phyloP scores from a whole-genome alignment of 2,113 vertebrate species.

The Perca fluviatilis region DNA sequence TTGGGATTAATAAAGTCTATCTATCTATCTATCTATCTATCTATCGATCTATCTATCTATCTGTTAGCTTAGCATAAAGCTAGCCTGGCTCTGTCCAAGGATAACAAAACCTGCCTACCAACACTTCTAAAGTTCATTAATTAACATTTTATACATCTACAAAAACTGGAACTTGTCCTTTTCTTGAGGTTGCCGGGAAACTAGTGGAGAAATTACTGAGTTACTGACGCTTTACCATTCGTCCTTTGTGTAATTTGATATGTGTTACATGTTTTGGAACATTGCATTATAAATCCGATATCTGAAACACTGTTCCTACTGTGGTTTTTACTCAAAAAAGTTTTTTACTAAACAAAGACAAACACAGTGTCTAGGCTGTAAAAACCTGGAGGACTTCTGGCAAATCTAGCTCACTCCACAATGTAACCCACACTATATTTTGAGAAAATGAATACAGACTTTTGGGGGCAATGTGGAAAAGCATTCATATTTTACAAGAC shows the following conservation, averaged over 20 bases:
- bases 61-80: not conserved
- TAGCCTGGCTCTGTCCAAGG: not conserved
- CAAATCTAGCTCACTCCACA: not conserved
- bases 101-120: not conserved
- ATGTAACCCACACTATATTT: not conserved
- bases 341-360: not conserved
- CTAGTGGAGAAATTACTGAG: not conserved
- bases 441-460: not conserved
- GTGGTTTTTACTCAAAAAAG: not conserved
- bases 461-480: not conserved
- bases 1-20: too few relatives aligned
- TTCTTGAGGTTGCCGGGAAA: not conserved
- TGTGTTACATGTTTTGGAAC: not conserved
- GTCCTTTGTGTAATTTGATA: not conserved
- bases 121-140: not conserved
- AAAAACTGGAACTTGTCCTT: not conserved
- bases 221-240: not conserved
- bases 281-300: not conserved
- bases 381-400: not conserved
- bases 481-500: not conserved
- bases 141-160: not conserved
- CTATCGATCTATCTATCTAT: not conserved
- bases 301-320: not conserved
- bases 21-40: too few relatives aligned
- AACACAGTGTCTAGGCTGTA: not conserved